Conservation (phyloP, 2,888 invertebrate genomes). For the Lymantria dispar region DNA sequence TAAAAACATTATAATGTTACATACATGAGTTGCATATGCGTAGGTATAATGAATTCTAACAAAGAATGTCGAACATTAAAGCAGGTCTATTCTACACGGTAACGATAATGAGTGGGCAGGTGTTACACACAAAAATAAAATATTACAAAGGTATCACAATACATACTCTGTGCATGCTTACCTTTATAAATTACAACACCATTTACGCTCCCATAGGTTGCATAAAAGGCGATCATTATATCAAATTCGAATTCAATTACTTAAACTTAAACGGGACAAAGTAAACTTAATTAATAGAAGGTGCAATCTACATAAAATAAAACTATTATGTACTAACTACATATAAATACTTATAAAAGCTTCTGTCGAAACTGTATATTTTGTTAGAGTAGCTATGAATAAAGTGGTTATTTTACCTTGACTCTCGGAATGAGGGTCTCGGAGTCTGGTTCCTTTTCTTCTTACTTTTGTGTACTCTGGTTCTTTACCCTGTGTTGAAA, state of each 20-base stretch:
- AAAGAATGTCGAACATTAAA: conserved; percentile 22
- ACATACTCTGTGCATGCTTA: conserved; percentile 80
- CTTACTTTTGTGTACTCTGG: conserved; percentile 92
- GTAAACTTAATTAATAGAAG: conserved; percentile 65
- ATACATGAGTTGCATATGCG: conserved; percentile 21
- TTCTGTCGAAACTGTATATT: conserved; percentile 33
- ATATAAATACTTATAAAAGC: conserved; percentile 54
- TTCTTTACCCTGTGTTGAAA: conserved; percentile 85
- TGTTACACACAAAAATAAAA: conserved; percentile 37
- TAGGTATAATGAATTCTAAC: conserved; percentile 17
- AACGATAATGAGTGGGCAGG: conserved; percentile 33
- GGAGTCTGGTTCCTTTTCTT: conserved; percentile 89
- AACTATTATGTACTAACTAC: conserved; percentile 73
- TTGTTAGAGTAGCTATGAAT: conserved; percentile 3
- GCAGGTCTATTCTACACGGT: conserved; percentile 25
- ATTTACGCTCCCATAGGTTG: conserved; percentile 80
- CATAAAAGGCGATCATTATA: conserved; percentile 80
- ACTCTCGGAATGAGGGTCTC: conserved; percentile 92
- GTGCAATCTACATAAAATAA: conserved; percentile 77
- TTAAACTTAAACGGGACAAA: conserved; percentile 73
- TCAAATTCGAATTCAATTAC: conserved; percentile 75
- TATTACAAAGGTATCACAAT: conserved; percentile 47
- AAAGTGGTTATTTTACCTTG: conserved; percentile 84
- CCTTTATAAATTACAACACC: conserved; percentile 80
- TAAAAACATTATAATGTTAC: conserved; percentile 22